Base-by-base conservation (phyloP, 2,797 vertebrate genomes). In the Myiotriccus ornatus region DNA sequence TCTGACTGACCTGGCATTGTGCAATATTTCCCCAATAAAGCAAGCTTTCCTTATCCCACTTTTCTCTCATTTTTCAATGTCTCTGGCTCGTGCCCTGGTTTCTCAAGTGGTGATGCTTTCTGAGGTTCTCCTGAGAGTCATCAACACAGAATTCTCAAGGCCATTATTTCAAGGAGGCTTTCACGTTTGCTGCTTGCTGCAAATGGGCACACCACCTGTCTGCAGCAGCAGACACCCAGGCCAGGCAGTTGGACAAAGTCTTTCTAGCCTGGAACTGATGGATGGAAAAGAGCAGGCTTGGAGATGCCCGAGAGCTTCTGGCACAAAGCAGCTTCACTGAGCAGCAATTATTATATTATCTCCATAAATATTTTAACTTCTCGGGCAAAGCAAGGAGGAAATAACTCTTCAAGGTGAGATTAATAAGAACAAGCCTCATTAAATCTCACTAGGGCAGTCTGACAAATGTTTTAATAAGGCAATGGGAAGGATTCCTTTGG, bases 281-380 rank as follows among this genome's bases (percentile, higher is more conserved):
- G 77, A 56, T 52, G 39, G 65, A 64, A 81, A 75, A 76, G 70
- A 55, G 30, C 27, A 39, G 73, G 24, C 34, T 74, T 82, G 52
- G 84, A 75, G 71, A 68, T 59, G 35, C 6, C 27, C 43, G 41
- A 23, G 25, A 65, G 63, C 34, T 78, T 52, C 63, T 94, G 64
- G 60, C 56, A 79, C 43, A 27, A 56, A 91, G 47, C 10, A 5
- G n/a, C 44, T 85, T 89, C 92, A 90, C 14, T 89, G 63, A 90
- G 49, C 64, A 87, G 79, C 69, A 94, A 86, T 95, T 92, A 95
- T 94, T 93, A 24, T 34, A 83, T 39, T 56, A 87, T 84, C 87
- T 74, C 85, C 89, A 95, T 93, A 94, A 96, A 96, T 96, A 94
- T 97, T 96, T 96, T 83, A 95, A 68, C 80, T 95, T 89, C 68